These are phyloP conservation scores for Ptychobarbus kaznakovi DNA, from an alignment of 2,797 vertebrate species.

Conservation along the genomic window DNA sequence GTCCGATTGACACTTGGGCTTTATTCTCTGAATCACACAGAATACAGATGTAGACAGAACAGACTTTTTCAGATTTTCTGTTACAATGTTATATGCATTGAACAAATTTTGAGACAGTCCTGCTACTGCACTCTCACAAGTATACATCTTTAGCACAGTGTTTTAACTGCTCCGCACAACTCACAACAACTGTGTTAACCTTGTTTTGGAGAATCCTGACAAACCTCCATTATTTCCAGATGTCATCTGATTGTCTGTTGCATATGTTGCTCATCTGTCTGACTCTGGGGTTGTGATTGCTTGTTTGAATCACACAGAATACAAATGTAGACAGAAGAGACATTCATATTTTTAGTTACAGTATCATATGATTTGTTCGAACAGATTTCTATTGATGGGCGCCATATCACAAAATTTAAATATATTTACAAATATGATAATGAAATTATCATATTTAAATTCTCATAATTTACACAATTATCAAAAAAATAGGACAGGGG, in stretches of 20 bases:
- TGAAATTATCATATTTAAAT: neutral
- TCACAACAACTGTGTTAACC: neutral
- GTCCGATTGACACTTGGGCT: neutral
- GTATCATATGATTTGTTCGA: neutral
- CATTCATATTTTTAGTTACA: neutral
- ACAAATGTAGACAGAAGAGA: neutral
- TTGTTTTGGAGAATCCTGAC: neutral
- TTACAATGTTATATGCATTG: neutral
- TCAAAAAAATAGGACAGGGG: neutral
- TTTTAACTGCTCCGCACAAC: neutral
- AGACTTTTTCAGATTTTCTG: neutral
- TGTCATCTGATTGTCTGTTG: neutral
- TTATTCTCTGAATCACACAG: neutral
- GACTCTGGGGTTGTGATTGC: neutral
- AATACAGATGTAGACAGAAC: neutral
- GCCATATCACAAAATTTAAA: neutral
- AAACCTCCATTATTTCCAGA: slow-evolving; percentile 1
- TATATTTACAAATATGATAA: neutral
- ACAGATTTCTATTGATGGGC: neutral
- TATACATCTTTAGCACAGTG: neutral
- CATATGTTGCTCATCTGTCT: neutral
- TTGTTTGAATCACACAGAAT: neutral
- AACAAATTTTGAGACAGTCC: neutral
- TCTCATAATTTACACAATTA: neutral
- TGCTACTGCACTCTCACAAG: neutral